Conservation (phyloP, 2,797 vertebrate species). For the Aselliscus stoliczkanus region DNA sequence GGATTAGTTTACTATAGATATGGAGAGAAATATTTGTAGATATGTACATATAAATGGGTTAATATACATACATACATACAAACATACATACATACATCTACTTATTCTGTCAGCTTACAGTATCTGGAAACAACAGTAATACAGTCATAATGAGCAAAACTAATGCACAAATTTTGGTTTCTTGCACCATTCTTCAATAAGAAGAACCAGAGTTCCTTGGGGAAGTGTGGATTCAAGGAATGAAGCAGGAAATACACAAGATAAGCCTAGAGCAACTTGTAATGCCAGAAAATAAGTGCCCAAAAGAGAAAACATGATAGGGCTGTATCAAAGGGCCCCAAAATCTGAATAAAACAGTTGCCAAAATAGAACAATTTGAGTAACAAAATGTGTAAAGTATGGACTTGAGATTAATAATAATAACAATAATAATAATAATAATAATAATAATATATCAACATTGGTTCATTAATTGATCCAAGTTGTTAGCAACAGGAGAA, state of each 20-base stretch:
- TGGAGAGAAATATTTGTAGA: neutral
- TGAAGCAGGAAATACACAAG: neutral
- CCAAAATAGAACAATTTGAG: neutral
- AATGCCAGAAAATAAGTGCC: neutral
- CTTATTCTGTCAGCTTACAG: neutral
- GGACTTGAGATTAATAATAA: neutral
- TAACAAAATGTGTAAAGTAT: neutral
- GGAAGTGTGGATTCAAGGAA: neutral
- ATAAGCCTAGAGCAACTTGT: neutral
- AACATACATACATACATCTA: neutral
- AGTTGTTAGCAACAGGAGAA: neutral
- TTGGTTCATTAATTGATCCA: neutral
- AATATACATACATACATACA: neutral
- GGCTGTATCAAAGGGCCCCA: fast-evolving
- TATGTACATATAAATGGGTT: neutral
- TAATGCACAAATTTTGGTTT: neutral
- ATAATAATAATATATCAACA: neutral
- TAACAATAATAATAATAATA: neutral
- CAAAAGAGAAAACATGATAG: neutral
- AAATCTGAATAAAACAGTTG: neutral
- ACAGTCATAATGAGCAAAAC: neutral
- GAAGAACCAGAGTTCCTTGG: neutral
- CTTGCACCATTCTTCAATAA: neutral
- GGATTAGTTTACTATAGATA: neutral
- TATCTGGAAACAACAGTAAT: neutral